These are phyloP conservation scores for Phrynocephalus versicolor DNA, from an alignment of 2,113 vertebrate genomes.

Conservation along the genomic window DNA sequence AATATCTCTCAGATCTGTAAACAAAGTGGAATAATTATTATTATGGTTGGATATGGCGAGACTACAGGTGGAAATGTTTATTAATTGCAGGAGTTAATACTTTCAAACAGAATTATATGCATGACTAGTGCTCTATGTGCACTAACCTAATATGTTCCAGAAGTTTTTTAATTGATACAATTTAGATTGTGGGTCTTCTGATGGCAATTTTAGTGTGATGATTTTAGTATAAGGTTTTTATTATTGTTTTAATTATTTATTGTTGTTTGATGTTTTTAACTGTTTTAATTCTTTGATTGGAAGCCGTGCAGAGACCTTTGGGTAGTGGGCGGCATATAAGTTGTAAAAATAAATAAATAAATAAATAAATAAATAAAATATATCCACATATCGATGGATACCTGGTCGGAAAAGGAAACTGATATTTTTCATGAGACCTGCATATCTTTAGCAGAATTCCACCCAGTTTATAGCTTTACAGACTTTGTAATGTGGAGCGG, in stretches of 20 bases:
- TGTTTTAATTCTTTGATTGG: too few species aligned
- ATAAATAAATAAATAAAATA: too few species aligned
- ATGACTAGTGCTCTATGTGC: background rate
- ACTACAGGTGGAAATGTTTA: background rate
- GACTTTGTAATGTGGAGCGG: slow-evolving; percentile 21
- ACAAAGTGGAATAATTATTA: background rate
- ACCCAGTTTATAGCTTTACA: slow-evolving; percentile 22
- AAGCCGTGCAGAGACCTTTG: too few species aligned
- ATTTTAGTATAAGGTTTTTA: too few species aligned
- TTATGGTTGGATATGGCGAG: background rate
- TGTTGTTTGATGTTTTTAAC: too few species aligned
- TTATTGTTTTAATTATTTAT: too few species aligned
- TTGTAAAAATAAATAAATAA: too few species aligned
- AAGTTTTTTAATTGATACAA: too few species aligned
- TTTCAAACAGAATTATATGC: background rate
- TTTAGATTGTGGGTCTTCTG: too few species aligned
- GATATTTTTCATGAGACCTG: background rate
- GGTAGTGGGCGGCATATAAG: too few species aligned
- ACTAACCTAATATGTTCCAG: too few species aligned
- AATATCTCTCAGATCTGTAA: background rate
- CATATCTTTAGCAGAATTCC: background rate
- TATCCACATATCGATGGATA: background rate
- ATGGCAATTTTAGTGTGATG: too few species aligned
- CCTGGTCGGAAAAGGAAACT: background rate
- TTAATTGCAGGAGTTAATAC: background rate